Base-by-base conservation (phyloP, 2,888 invertebrate genomes). In the Mimas tiliae region DNA sequence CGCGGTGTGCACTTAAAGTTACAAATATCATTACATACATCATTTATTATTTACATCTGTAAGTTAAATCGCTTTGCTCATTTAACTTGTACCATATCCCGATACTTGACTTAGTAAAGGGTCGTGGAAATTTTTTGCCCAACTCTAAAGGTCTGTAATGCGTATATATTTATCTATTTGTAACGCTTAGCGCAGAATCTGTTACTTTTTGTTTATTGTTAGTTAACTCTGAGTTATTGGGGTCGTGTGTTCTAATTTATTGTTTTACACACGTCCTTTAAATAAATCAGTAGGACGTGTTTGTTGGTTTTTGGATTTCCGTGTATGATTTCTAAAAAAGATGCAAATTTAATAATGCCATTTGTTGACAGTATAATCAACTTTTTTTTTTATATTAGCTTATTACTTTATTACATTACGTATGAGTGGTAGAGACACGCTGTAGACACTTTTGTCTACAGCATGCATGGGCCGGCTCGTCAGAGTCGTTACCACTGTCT, bases 121-220 rank as follows among this genome's bases (percentile, higher is more conserved):
- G 19, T 42, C 42, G 16, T 0, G 42, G 19, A 38, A 6, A 58
- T 58, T 58, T 58, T 58, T 58, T 42, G 58, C 42, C 42, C 1
- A 14, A 53, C 55, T 38, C 38, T 42, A 58, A 27, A 58, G 42
- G 42, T 58, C 58, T 19, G 58, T 42, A 58, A 58, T 48, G 34
- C 48, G 38, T 34, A 50, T 50, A 27, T 65, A 55, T 65, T 58
- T 48, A 48, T 65, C 65, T 65, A 58, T 65, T 58, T 65, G 58
- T 48, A 50, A 27, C 47, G 55, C 65, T 65, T 65, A 58, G 55
- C 38, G 65, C 34, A 16, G 38, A 48, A 38, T 48, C 65, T 48
- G 55, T 65, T 47, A 33, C 34, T 55, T 51, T 58, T 58, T 65
- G 55, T 65, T 65, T 65, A 48, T 58, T 58, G 47, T 58, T 58